These are phyloP conservation scores for Nomada flava DNA, from an alignment of 2,888 invertebrate species.

Conservation along the genomic window DNA sequence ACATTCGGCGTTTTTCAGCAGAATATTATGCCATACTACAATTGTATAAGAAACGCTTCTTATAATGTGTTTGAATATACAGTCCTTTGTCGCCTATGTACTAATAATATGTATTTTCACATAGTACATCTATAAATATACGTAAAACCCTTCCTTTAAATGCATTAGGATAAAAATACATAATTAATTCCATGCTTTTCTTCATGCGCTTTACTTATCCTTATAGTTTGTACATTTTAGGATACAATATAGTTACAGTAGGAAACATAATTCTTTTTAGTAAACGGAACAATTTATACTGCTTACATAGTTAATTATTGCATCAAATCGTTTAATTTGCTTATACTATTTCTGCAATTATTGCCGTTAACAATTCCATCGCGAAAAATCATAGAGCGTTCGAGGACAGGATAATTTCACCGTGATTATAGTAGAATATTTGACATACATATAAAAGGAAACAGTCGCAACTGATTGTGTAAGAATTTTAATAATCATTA, in stretches of 20 bases:
- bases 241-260: slow-evolving; percentile 37
- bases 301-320: slow-evolving; percentile 31
- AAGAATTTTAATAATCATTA: slow-evolving; percentile 19
- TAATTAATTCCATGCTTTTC: background rate
- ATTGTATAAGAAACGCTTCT: no score
- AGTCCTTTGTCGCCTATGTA: no score
- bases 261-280: slow-evolving; percentile 19
- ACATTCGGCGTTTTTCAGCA: no score
- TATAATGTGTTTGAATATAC: no score
- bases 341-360: slow-evolving; percentile 35
- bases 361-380: slow-evolving; percentile 47
- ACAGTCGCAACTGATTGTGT: slow-evolving; percentile 5
- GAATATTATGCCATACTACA: no score
- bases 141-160: no score
- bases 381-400: slow-evolving; percentile 22
- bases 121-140: no score
- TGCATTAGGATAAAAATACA: no score
- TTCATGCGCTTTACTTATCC: slow-evolving; percentile 36
- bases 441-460: slow-evolving; percentile 38
- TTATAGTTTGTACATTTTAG: slow-evolving; percentile 50
- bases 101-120: no score
- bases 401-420: slow-evolving; percentile 19
- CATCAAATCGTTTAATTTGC: slow-evolving; percentile 22
- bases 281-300: slow-evolving; percentile 21
- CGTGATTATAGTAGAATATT: slow-evolving; percentile 13